A percentile compares a stretch with the other conserved stretches of the same genome.
Conservation (phyloP, 2,888 invertebrate genomes). For the Agriopis marginaria region DNA sequence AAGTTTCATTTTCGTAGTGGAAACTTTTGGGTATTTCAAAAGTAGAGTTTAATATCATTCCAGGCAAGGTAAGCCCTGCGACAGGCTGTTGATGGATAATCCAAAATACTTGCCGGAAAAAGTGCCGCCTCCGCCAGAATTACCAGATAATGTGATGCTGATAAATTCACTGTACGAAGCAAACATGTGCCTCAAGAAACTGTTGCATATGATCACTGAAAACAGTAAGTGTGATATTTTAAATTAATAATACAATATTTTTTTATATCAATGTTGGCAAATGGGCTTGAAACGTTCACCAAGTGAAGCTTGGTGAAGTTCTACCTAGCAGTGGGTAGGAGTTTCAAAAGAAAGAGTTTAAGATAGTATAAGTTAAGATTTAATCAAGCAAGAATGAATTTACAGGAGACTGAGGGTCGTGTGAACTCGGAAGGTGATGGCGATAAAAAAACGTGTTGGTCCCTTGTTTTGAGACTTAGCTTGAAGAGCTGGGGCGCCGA, state of each 20-base stretch:
- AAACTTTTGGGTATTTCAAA: not conserved
- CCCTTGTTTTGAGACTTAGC: too few species aligned
- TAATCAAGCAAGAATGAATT: too few species aligned
- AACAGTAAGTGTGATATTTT: slow-evolving; percentile 58
- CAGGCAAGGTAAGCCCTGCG: slow-evolving; percentile 66
- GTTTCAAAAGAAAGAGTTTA: too few species aligned
- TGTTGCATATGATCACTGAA: slow-evolving; percentile 70
- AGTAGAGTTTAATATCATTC: not conserved
- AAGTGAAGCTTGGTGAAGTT: too few species aligned
- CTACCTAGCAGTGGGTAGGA: too few species aligned
- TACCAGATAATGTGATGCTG: slow-evolving; percentile 87
- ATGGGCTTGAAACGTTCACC: too few species aligned
- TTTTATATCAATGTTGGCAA: not conserved
- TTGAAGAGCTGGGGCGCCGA: too few species aligned
- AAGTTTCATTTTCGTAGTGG: not conserved
- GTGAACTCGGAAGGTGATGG: too few species aligned
- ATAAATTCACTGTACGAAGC: slow-evolving; percentile 88
- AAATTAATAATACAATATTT: not conserved
- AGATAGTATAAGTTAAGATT: too few species aligned
- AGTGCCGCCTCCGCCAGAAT: slow-evolving; percentile 63
- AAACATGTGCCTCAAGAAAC: slow-evolving; percentile 69
- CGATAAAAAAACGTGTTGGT: too few species aligned
- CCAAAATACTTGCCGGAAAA: slow-evolving; percentile 64
- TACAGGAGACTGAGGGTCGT: too few species aligned
- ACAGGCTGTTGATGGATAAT: slow-evolving; percentile 70